phyloP scores from a whole-genome alignment of 2,888 invertebrate genomes.

The Meganola albula region DNA sequence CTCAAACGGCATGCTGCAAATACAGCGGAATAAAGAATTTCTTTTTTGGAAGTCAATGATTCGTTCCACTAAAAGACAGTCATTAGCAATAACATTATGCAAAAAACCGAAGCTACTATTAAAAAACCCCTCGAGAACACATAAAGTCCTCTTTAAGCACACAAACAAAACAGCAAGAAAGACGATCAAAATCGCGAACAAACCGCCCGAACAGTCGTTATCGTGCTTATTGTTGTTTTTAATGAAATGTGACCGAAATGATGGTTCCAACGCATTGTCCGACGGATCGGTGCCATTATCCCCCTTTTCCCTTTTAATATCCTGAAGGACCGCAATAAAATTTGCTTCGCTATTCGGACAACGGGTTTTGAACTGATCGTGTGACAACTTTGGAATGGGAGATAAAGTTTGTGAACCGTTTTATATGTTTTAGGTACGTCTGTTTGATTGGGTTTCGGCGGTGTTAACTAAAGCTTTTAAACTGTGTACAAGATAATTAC shows the following conservation, averaged over 20 bases:
- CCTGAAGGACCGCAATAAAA: slow-evolving; percentile 54
- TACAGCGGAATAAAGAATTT: no score
- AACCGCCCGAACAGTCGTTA: slow-evolving; percentile 45
- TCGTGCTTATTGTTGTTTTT: slow-evolving; percentile 62
- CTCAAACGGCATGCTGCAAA: no score
- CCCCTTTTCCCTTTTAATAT: slow-evolving; percentile 52
- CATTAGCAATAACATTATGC: slow-evolving; percentile 1
- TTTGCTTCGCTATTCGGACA: slow-evolving; percentile 42
- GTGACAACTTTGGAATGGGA: slow-evolving; percentile 41
- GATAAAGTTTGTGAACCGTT: slow-evolving; percentile 31
- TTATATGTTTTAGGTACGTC: slow-evolving; percentile 16
- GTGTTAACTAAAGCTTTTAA: slow-evolving; percentile 6
- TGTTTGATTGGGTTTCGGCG: slow-evolving; percentile 19
- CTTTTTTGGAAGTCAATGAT: no score
- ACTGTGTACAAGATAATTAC: neutral
- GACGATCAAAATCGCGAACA: slow-evolving; percentile 37
- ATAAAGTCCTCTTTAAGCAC: slow-evolving; percentile 16
- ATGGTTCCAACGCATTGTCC: slow-evolving; percentile 56
- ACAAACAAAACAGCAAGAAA: slow-evolving; percentile 30
- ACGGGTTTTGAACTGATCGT: slow-evolving; percentile 42
- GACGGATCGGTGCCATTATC: slow-evolving; percentile 57
- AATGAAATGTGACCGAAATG: slow-evolving; percentile 61
- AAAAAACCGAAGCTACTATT: neutral
- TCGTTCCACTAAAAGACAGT: neutral
- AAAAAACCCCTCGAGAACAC: neutral